Percentiles rank a stretch among this genome's conserved stretches.
Evolutionary conservation across 2,888 invertebrate genomes (phyloP).

Genomic region (Abrostola triplasia): DNA sequence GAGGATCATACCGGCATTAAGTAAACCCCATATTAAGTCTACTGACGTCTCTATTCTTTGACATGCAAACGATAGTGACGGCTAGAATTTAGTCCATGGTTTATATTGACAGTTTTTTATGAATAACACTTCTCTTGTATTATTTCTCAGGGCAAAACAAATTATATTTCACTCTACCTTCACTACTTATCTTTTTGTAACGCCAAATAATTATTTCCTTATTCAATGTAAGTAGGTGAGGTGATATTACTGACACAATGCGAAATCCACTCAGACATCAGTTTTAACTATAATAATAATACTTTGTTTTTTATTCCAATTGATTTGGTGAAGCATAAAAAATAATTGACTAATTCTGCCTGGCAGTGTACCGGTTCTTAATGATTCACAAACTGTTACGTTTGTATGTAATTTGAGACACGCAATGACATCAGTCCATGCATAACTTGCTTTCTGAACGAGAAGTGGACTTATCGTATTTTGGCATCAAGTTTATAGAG

Average conservation of each 20-base stretch:
- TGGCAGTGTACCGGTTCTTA: constrained; percentile 17
- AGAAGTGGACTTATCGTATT: constrained; percentile 13
- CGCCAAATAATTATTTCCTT: constrained; percentile 1
- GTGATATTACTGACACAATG: too few relatives aligned
- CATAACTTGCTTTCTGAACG: constrained; percentile 11
- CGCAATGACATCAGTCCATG: constrained; percentile 25
- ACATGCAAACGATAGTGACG: too few relatives aligned
- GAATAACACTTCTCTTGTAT: not conserved
- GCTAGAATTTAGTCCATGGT: too few relatives aligned
- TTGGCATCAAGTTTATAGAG: constrained; percentile 1
- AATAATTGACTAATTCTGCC: not conserved
- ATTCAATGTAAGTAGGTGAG: constrained; percentile 3
- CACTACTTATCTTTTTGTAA: not conserved
- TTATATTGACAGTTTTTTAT: too few relatives aligned
- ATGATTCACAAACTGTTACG: constrained; percentile 17
- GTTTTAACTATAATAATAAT: too few relatives aligned
- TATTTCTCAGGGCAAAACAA: not conserved
- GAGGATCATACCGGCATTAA: too few relatives aligned
- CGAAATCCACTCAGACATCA: too few relatives aligned
- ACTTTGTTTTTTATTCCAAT: too few relatives aligned
- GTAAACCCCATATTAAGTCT: too few relatives aligned
- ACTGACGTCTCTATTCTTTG: too few relatives aligned
- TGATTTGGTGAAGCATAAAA: not conserved
- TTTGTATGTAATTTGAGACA: constrained; percentile 8
- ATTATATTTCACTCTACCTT: not conserved